Conservation (phyloP, 1,140 invertebrate genomes). For the Doryteuthis pealeii region DNA sequence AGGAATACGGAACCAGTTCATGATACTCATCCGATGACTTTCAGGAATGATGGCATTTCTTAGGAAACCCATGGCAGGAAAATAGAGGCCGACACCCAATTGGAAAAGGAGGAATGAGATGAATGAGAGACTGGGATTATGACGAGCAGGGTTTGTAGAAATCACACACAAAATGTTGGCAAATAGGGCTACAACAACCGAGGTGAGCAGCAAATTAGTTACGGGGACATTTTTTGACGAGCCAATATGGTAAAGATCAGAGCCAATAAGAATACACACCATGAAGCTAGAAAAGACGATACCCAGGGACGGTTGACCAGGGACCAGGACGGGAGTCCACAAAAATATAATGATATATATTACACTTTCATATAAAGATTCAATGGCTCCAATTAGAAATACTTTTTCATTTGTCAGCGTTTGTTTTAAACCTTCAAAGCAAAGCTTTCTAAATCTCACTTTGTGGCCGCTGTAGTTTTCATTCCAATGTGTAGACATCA, state of each 20-base stretch:
- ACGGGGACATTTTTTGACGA: constrained; percentile 44
- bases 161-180: constrained; percentile 52
- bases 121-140: constrained; percentile 61
- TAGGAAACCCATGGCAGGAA: constrained; percentile 66
- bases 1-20: constrained; percentile 60
- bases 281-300: constrained; percentile 69
- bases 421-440: constrained; percentile 55
- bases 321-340: constrained; percentile 71
- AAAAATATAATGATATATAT: constrained; percentile 76
- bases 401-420: constrained; percentile 63
- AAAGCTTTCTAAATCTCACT: constrained; percentile 56
- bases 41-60: constrained; percentile 69
- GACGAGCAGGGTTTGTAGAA: constrained; percentile 44
- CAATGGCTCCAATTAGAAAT: constrained; percentile 68
- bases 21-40: constrained; percentile 53
- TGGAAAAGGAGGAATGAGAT: constrained; percentile 69
- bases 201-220: constrained; percentile 52
- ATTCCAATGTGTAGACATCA: constrained; percentile 65
- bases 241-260: constrained; percentile 66
- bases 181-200: constrained; percentile 50
- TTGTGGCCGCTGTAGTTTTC: constrained; percentile 67
- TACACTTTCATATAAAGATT: constrained; percentile 72
- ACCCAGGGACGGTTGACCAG: constrained; percentile 58
- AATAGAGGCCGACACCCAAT: constrained; percentile 63
- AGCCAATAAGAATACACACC: constrained; percentile 72